These are phyloP conservation scores for Grantiella picta DNA, from an alignment of 2,113 vertebrate species.

Conservation along the genomic window DNA sequence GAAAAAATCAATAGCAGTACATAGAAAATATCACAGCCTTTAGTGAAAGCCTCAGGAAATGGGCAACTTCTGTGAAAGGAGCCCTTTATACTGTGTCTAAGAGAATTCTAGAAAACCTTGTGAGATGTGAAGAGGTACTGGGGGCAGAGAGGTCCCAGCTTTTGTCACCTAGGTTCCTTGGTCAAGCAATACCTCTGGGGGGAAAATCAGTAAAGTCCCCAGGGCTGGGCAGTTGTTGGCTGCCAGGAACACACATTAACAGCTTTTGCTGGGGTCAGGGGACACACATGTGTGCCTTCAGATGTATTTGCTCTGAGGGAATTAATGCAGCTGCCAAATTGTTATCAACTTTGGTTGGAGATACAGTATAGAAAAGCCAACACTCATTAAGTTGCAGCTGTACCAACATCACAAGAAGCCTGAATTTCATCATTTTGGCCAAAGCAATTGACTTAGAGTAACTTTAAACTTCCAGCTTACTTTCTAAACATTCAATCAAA, in stretches of 20 bases:
- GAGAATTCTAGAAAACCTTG: background rate
- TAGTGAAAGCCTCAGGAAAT: background rate
- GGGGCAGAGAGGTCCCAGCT: background rate
- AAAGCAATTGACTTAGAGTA: conserved; percentile 12
- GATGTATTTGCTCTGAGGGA: background rate
- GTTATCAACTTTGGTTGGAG: conserved; percentile 11
- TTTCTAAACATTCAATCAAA: conserved; percentile 18
- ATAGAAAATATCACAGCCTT: background rate
- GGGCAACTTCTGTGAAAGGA: background rate
- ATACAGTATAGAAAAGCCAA: background rate
- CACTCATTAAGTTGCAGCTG: conserved; percentile 38
- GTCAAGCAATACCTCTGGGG: background rate
- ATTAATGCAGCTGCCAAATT: conserved; percentile 34
- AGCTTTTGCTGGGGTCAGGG: background rate
- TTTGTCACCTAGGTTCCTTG: rapidly evolving
- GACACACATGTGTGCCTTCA: background rate
- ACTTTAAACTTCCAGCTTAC: conserved; percentile 9
- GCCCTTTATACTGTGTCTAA: background rate
- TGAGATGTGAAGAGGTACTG: background rate
- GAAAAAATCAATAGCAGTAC: background rate
- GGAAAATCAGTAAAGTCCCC: background rate
- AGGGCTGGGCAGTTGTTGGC: background rate
- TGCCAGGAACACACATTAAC: background rate
- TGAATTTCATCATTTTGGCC: background rate
- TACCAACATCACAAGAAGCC: conserved; percentile 35